phyloP scores from a whole-genome alignment of 1,140 invertebrate species.

The Bombus pyrosoma region DNA sequence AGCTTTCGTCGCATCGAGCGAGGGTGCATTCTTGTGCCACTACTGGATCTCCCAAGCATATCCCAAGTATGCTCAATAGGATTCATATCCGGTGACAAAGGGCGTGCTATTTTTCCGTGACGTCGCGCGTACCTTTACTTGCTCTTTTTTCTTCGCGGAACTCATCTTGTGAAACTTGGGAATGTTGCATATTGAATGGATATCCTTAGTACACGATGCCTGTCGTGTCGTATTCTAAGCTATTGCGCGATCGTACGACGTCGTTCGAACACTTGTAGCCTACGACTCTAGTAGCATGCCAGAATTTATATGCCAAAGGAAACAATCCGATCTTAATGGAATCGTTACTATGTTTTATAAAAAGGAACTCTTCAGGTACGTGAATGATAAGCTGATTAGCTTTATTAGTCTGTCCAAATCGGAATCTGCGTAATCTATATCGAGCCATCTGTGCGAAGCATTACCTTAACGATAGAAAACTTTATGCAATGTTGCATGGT shows the following conservation, averaged over 20 bases:
- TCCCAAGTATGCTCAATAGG: constrained; percentile 71
- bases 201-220: background rate
- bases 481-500: background rate
- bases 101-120: constrained; percentile 64
- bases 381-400: background rate
- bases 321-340: background rate
- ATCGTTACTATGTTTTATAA: background rate
- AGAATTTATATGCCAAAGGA: background rate
- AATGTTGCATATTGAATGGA: background rate
- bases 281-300: background rate
- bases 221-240: background rate
- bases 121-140: constrained; percentile 33
- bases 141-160: constrained; percentile 28
- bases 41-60: constrained; percentile 55
- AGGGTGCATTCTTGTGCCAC: constrained; percentile 63
- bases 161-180: constrained; percentile 12
- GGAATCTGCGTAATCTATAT: no score
- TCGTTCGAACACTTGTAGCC: background rate
- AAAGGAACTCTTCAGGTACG: background rate
- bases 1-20: constrained; percentile 66
- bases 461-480: background rate
- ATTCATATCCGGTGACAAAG: constrained; percentile 71
- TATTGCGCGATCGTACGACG: background rate
- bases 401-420: background rate
- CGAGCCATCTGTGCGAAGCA: background rate